Base-by-base conservation (phyloP, 2,888 invertebrate species). In the Dicranocentrus wangi region DNA sequence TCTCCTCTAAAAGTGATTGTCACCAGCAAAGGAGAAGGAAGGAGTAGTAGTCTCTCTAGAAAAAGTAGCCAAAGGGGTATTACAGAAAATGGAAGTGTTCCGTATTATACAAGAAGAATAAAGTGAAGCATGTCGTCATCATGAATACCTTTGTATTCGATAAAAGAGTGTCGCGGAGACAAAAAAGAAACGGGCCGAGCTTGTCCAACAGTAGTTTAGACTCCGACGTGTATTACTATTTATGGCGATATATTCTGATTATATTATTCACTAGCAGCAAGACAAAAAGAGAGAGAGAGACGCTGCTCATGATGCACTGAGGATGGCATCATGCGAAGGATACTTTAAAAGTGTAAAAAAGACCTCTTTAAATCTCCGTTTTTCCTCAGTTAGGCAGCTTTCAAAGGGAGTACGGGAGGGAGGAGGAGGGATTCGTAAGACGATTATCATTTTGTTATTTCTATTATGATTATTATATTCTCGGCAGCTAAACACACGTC, bases 391-490 rank as follows among this genome's bases (percentile, higher is more conserved):
- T 23, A 60, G 32, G 28, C 32, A 60, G 17, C 60, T 5, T 27
- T 42, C 42, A 42, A 42, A 61, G 19, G 61, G 21, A 63, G 63
- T 2, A 10, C 3, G n/a, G n/a, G n/a, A n/a, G n/a, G n/a, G n/a
- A 19, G 10, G 43, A 42, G 23, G 43, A 13, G n/a, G 21, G 19
- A 63, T 63, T 63, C 42, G 42, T 63, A 63, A 32, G 61, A 61
- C 42, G 63, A 63, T 63, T 63, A 63, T 63, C 43, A 63, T 42
- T 63, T 63, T 42, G 43, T 63, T 63, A 39, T 63, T 63, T 63
- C 43, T 23, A 63, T 42, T 21, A 63, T 39, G 63, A 42, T 63
- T 63, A 63, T 63, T 63, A 42, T 28, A 21, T 13, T 13, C 10
- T 32, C n/a, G n/a, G n/a, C n/a, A n/a, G n/a, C n/a, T n/a, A n/a